These are phyloP conservation scores for Odocoileus hemionus DNA, from an alignment of 2,113 vertebrate species.

Conservation along the genomic window DNA sequence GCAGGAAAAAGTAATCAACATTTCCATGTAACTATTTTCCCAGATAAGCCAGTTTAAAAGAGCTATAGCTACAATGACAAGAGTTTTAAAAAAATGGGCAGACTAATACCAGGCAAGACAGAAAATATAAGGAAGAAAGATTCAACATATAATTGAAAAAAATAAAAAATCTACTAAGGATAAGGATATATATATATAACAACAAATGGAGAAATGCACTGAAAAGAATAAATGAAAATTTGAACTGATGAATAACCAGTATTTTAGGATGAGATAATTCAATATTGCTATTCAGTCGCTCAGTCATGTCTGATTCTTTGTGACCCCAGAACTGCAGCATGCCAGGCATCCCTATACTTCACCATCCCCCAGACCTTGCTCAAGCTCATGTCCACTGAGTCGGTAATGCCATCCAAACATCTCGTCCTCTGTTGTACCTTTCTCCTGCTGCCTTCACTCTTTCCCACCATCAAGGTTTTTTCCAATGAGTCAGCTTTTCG, in stretches of 20 bases:
- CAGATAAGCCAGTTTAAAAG: not conserved
- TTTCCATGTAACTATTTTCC: not conserved
- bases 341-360: not conserved
- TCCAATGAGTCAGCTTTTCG: not conserved
- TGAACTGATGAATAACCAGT: not conserved
- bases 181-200: not conserved
- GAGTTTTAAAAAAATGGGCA: not conserved
- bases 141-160: not conserved
- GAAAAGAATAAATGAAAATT: not conserved
- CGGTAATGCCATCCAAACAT: not conserved
- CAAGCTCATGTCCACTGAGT: not conserved
- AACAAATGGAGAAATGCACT: not conserved
- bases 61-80: not conserved
- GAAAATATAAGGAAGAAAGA: not conserved
- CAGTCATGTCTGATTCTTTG: not conserved
- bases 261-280: not conserved
- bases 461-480: not conserved
- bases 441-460: not conserved
- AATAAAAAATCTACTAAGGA: not conserved
- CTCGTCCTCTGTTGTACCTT: accelerated
- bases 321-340: not conserved
- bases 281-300: not conserved
- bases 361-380: not conserved
- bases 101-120: not conserved
- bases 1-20: not conserved